Evolutionary conservation across 2,888 invertebrate species (phyloP), one percentile per base, ranked within the genome.

Genomic region (Hipparchia semele): DNA sequence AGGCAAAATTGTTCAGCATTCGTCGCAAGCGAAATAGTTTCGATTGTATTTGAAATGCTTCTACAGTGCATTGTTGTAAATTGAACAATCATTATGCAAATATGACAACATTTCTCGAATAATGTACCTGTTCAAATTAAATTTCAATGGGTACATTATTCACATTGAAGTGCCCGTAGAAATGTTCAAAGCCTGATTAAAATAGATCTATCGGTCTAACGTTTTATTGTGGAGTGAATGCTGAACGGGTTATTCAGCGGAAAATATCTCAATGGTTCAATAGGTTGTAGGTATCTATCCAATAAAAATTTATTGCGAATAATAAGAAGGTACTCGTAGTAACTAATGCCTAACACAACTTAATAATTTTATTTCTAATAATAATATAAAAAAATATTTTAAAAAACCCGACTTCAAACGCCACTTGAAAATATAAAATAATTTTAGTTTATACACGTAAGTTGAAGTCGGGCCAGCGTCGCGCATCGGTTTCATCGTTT

Each of bases 51-150:
- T 45, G 58, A 56, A 67, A 23, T 3, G 56, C 45, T 67, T 58
- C 46, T 23, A 67, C 45, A 46, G 46, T 46, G 66, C n/a, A 56
- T 67, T 46, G 67, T 67, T 58, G 67, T 58, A 58, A 67, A 58
- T 67, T 45, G 67, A 67, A 67, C 67, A 67, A 67, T 67, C 67
- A 67, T 67, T 67, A 58, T 58, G 67, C 13, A 67, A 67, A 67
- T 67, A 46, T 46, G 54, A 58, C 56, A 54, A 56, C 45, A 46
- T 67, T 67, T 58, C 46, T 56, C 46, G 67, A 67, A 67, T 58
- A 45, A 67, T 10, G 46, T 56, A 46, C 56, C 67, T 46, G 54
- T 46, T 13, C 45, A 66, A 66, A 67, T 67, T 58, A 54, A 56
- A 67, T 67, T 67, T 67, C 46, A 56, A 56, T 67, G 9, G 56